Evolutionary conservation across 2,113 vertebrate genomes (phyloP), one percentile per base, ranked within the genome.

Genomic region (Elephantulus edwardii): DNA sequence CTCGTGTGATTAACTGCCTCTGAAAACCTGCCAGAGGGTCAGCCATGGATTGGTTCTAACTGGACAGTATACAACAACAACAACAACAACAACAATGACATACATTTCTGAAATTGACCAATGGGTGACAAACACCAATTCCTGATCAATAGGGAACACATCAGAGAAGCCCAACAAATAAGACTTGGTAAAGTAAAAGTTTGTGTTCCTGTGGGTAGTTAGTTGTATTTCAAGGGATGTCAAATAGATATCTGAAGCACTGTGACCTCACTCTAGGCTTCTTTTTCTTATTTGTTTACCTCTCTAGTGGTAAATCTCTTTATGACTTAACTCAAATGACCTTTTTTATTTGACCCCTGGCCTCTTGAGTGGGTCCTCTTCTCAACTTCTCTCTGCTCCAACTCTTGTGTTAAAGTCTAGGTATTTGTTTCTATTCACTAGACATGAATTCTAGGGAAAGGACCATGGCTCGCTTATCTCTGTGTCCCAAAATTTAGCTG

Each of bases 231-330:
- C 42, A 54, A 74, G 71, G 48, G 44, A 0, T 86, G 92, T 74
- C 89, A 88, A 64, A 3, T 56, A 96, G 60, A 60, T 95, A 20
- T 92, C 16, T 60, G n/a, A n/a, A 60, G 78, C 48, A 86, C 44
- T 58, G 33, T 74, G 54, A 70, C 77, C 64, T 86, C 87, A 46
- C 12, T 20, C 22, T 28, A 78, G 9, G 14, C 58, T 20, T 87
- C 84, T 79, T 91, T 40, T 77, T 7, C 10, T 84, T 86, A 52
- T 79, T 81, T 88, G 33, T 13, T 66, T 17, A n/a, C 78, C 42
- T 87, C 70, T 93, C 30, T 26, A 42, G 0, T 28, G 28, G 16
- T 82, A 72, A 88, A 54, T 79, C 26, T 91, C 48, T 56, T 81
- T 60, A 92, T 94, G 22, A 38, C 28, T 44, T 30, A 52, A 46